Evolutionary conservation across 1,140 invertebrate genomes (phyloP).

Genomic region (Zaprionus kolodkinae): DNA sequence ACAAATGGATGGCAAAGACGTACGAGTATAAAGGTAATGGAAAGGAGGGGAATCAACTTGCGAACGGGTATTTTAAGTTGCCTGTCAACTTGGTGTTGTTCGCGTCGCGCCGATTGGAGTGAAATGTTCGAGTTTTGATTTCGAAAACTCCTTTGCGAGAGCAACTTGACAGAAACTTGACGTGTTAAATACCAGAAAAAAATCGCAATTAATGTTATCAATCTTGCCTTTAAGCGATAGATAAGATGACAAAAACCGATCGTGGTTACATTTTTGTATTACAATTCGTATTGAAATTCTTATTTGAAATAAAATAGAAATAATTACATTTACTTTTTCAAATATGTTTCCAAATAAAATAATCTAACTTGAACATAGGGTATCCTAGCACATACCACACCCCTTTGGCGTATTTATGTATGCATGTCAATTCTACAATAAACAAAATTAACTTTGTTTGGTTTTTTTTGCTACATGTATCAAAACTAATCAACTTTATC

Average conservation of each 20-base stretch:
- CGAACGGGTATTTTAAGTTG: constrained; percentile 45
- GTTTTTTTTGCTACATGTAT: neutral
- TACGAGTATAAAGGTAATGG: neutral
- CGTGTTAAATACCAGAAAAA: neutral
- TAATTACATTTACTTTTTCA: no score
- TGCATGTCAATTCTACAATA: neutral
- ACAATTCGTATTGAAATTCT: neutral
- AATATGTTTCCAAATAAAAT: no score
- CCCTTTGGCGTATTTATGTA: neutral
- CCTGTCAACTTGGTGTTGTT: constrained; percentile 66
- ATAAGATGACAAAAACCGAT: neutral
- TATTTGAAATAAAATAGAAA: neutral
- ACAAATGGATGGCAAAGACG: constrained; percentile 45
- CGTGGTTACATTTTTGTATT: no score
- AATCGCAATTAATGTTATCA: constrained; percentile 10
- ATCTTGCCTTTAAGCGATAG: neutral
- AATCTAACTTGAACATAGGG: no score
- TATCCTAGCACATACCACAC: no score
- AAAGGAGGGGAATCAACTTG: neutral
- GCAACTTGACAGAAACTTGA: constrained; percentile 3
- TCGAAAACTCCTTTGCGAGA: constrained; percentile 27
- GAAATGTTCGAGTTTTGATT: constrained; percentile 58
- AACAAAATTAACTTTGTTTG: neutral
- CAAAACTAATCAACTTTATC: constrained; percentile 6
- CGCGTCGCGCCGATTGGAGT: constrained; percentile 48